These are phyloP conservation scores for Andrena cerasifolii DNA, from an alignment of 1,140 invertebrate species.

Conservation along the genomic window DNA sequence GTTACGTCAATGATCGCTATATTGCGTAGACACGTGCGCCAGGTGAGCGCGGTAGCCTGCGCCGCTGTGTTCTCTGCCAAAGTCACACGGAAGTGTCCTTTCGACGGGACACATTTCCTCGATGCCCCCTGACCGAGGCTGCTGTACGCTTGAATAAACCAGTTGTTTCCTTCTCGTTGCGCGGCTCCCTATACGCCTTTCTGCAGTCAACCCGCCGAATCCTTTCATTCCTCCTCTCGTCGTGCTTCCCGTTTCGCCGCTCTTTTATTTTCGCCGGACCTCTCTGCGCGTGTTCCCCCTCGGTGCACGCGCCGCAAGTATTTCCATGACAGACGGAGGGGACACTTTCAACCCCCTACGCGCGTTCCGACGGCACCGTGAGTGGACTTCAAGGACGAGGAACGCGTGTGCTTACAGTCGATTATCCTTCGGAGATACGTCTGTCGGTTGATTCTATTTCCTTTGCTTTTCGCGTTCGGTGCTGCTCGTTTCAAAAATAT, in stretches of 20 bases:
- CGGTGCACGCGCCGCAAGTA: slow-evolving; percentile 38
- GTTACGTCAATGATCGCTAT: slow-evolving; percentile 43
- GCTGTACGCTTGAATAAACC: not conserved
- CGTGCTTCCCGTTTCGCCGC: not conserved
- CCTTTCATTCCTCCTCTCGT: not conserved
- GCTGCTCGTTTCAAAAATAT: no score
- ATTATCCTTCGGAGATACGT: slow-evolving; percentile 37
- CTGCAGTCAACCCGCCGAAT: not conserved
- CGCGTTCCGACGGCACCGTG: slow-evolving; percentile 24
- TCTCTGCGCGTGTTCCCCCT: slow-evolving; percentile 3
- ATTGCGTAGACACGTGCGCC: slow-evolving; percentile 34
- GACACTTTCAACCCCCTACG: slow-evolving; percentile 53
- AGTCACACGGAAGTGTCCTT: not conserved
- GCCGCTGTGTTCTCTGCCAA: not conserved
- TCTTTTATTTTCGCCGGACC: not conserved
- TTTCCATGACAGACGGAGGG: slow-evolving; percentile 45
- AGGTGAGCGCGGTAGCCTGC: not conserved
- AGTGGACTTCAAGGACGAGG: slow-evolving; percentile 52
- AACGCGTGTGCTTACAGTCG: slow-evolving; percentile 25
- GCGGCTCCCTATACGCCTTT: no score
- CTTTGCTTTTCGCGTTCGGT: not conserved
- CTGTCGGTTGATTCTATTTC: not conserved
- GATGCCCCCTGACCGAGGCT: not conserved
- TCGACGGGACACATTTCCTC: not conserved
- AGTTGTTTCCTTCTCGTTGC: not conserved